phyloP scores from a whole-genome alignment of 1,140 invertebrate genomes.

The Heterodera carotae region DNA sequence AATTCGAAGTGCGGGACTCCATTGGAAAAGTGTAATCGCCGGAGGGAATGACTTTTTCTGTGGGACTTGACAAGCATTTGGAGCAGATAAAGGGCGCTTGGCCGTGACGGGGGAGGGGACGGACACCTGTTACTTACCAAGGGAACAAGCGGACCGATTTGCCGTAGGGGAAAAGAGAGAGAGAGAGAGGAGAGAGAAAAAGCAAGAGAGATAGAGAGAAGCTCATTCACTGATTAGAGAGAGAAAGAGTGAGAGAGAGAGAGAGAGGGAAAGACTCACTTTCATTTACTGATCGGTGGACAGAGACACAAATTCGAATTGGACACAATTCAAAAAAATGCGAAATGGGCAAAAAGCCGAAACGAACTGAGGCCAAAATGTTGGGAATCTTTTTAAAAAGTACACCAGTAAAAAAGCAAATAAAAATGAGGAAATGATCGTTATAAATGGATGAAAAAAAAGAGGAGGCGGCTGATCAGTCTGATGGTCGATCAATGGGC shows the following conservation, averaged over 20 bases:
- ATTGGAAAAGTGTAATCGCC: constrained; percentile 20
- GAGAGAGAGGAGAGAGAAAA: background rate
- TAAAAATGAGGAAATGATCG: background rate
- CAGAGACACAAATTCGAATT: too few species aligned
- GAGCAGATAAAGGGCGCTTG: background rate
- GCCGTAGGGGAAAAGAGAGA: background rate
- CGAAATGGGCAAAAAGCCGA: too few species aligned
- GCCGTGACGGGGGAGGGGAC: background rate
- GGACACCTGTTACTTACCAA: too few species aligned
- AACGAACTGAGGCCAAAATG: background rate
- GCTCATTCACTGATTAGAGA: too few species aligned
- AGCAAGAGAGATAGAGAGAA: background rate
- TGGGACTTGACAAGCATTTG: background rate
- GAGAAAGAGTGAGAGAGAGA: background rate
- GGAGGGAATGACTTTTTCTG: background rate
- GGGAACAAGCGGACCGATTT: background rate
- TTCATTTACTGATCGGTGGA: too few species aligned
- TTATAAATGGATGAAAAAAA: background rate
- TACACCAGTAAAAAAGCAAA: background rate
- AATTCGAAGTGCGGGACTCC: constrained; percentile 51
- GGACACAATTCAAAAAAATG: too few species aligned
- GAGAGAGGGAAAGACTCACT: too few species aligned
- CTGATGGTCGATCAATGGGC: background rate
- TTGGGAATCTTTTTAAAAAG: constrained; percentile 4
- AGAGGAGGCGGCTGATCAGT: background rate